A percentile compares a stretch with the other conserved stretches of the same genome.
phyloP scores from a whole-genome alignment of 2,797 vertebrate genomes.

The Dermochelys coriacea region DNA sequence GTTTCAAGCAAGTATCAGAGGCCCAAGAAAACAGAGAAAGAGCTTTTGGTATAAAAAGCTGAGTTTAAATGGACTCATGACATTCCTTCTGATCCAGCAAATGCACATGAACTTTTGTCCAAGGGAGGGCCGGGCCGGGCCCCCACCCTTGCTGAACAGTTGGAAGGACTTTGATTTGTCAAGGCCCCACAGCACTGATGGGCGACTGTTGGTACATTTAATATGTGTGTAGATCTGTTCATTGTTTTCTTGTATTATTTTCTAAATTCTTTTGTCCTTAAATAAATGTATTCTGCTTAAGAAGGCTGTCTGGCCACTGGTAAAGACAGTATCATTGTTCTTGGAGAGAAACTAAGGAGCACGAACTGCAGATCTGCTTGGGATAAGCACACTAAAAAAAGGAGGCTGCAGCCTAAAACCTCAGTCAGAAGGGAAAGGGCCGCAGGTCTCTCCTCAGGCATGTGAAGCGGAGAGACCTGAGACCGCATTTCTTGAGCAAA shows the following conservation, averaged over 20 bases:
- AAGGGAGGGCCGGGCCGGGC: too few relatives aligned
- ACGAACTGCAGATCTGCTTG: neutral
- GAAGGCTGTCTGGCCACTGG: neutral
- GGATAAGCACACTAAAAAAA: too few relatives aligned
- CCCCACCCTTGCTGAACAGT: neutral
- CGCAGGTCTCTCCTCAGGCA: too few relatives aligned
- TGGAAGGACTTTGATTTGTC: neutral
- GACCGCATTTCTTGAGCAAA: too few relatives aligned
- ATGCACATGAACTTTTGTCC: neutral
- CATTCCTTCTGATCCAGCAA: neutral
- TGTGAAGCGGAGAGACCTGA: too few relatives aligned
- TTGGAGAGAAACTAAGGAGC: neutral
- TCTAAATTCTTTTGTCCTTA: neutral
- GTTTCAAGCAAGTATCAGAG: neutral
- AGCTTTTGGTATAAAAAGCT: too few relatives aligned
- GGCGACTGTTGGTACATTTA: neutral
- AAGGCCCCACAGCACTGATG: neutral
- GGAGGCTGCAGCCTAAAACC: too few relatives aligned
- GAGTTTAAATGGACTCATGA: neutral
- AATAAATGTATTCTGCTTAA: neutral
- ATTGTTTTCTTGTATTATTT: neutral
- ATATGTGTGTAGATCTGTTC: neutral
- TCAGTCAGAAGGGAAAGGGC: too few relatives aligned
- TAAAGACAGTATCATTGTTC: neutral
- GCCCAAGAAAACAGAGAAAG: too few relatives aligned